Conservation (phyloP, 1,140 invertebrate genomes). For the Brachionus asplanchnoidis region DNA sequence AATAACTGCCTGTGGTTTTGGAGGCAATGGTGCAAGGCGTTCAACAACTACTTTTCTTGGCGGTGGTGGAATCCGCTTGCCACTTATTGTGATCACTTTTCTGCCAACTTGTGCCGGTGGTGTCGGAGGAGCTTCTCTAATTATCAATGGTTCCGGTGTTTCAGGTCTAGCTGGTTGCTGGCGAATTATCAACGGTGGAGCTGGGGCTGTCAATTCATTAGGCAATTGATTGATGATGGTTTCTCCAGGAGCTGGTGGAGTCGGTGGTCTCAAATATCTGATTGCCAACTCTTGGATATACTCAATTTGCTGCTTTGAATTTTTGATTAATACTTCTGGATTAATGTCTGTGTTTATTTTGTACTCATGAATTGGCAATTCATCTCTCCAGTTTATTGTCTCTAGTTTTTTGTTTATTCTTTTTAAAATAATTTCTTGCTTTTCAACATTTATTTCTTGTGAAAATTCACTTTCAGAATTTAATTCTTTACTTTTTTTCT, state of each 20-base stretch:
- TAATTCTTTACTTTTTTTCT: background rate
- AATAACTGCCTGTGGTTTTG: constrained; percentile 39
- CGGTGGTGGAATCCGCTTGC: constrained; percentile 3
- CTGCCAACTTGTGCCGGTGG: background rate
- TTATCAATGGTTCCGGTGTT: constrained; percentile 18
- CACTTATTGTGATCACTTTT: constrained; percentile 28
- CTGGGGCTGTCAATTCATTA: background rate
- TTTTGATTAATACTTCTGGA: constrained; percentile 17
- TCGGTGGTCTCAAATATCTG: constrained; percentile 35
- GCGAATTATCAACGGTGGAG: constrained; percentile 30
- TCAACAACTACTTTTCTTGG: constrained; percentile 39
- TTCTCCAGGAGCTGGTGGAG: constrained; percentile 28
- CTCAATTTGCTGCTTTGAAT: background rate
- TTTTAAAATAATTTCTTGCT: background rate
- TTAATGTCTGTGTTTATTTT: constrained; percentile 16
- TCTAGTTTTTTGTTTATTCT: background rate
- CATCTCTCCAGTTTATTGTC: background rate
- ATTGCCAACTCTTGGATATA: constrained; percentile 40
- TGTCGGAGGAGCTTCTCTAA: constrained; percentile 31
- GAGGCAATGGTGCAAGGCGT: constrained; percentile 18
- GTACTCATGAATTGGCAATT: background rate
- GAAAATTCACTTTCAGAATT: background rate
- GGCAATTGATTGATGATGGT: constrained; percentile 25
- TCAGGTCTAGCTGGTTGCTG: constrained; percentile 28
- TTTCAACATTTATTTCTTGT: background rate